These are phyloP conservation scores for Drosophila paramelanica DNA, from an alignment of 2,888 invertebrate species.

Conservation along the genomic window DNA sequence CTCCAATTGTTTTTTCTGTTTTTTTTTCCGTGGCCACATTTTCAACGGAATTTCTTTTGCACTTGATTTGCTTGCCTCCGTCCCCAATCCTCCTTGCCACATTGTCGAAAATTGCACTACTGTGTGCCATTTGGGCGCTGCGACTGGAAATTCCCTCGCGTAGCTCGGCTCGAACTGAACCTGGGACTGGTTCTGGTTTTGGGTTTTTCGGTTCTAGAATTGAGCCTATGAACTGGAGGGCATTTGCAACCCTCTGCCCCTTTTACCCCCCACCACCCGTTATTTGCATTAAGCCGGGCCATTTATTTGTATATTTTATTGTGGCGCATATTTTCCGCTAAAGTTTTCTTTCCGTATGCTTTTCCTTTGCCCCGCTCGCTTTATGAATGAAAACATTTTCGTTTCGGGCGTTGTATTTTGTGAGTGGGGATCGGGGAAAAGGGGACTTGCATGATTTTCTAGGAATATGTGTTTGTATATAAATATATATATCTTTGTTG, in stretches of 20 bases:
- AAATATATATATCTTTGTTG: conserved; percentile 29
- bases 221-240: conserved; percentile 11
- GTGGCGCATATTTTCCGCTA: conserved; percentile 75
- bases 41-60: conserved; percentile 30
- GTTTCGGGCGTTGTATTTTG: conserved; percentile 2
- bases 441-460: conserved; percentile 54
- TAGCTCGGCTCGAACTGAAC: conserved; percentile 23
- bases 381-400: conserved; percentile 72
- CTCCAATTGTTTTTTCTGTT: not conserved
- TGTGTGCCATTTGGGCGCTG: conserved; percentile 70
- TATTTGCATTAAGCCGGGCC: conserved; percentile 74
- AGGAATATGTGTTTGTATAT: conserved; percentile 23
- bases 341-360: conserved; percentile 67
- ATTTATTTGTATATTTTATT: conserved; percentile 78
- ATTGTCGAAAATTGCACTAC: conserved; percentile 69
- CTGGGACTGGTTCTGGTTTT: conserved; percentile 12
- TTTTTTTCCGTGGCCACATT: conserved; percentile 15
- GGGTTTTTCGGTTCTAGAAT: conserved; percentile 7
- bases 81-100: not conserved
- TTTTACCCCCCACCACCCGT: conserved; percentile 22
- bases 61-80: conserved; percentile 37
- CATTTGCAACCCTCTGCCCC: conserved; percentile 19
- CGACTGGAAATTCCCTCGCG: conserved; percentile 66
- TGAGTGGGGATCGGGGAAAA: not conserved
- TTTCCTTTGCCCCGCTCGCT: conserved; percentile 37